Percentiles rank a stretch among this genome's conserved stretches.
phyloP scores from a whole-genome alignment of 2,888 invertebrate species.

The Hirtodrosophila confusa region DNA sequence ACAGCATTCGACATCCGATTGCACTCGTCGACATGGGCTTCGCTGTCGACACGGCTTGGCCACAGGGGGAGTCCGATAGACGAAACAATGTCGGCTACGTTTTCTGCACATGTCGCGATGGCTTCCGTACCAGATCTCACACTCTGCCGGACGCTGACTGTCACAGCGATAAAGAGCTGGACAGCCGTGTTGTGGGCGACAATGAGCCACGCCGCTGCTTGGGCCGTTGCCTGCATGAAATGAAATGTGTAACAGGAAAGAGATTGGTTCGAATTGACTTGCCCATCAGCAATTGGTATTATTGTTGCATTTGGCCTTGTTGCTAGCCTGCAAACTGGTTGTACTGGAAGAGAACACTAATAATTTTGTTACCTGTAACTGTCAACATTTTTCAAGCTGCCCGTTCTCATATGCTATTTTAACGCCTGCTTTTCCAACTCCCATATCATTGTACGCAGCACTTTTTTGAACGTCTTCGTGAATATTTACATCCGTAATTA shows the following conservation, averaged over 20 bases:
- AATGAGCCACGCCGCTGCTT: background rate
- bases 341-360: background rate
- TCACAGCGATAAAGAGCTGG: background rate
- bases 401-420: slow-evolving; percentile 1
- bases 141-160: background rate
- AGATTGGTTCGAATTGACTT: slow-evolving; percentile 6
- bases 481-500: slow-evolving; percentile 10
- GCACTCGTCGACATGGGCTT: background rate
- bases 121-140: background rate
- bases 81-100: slow-evolving; percentile 17
- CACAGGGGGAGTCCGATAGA: slow-evolving; percentile 25
- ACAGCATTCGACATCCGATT: no score
- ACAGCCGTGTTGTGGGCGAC: background rate
- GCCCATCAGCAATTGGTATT: slow-evolving; percentile 39
- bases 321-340: background rate
- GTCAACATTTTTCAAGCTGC: slow-evolving; percentile 11
- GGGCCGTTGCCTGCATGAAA: slow-evolving; percentile 4
- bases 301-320: slow-evolving; percentile 1
- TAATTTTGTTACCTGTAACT: slow-evolving; percentile 11
- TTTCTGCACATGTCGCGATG: slow-evolving; percentile 5
- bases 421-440: slow-evolving; percentile 18
- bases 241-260: background rate
- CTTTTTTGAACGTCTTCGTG: background rate
- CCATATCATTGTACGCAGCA: slow-evolving; percentile 39
- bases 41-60: background rate